Evolutionary conservation across 2,113 vertebrate species (phyloP), one percentile per base, ranked within the genome.

Genomic region (Oreochromis spilurus): DNA sequence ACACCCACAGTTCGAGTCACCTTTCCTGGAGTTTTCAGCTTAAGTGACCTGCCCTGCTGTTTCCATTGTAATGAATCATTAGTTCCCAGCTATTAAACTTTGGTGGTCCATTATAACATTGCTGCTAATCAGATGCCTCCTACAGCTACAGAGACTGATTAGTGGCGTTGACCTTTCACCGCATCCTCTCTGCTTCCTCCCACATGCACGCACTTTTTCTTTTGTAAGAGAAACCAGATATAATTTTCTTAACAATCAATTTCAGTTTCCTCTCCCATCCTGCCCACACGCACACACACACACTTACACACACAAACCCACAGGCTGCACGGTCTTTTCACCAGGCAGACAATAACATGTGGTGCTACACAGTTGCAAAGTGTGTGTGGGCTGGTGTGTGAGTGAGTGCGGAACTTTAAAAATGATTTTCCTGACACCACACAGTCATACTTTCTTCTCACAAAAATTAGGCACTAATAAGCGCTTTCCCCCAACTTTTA

Each of bases 41-140:
- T 29, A 67, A 24, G 53, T 45, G 81, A 54, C 82, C 50, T 79
- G 5, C 82, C 38, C 84, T 80, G 72, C 80, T 81, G 77, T 84
- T 81, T 79, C 45, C 58, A 14, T 75, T 54, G 21, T 87, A 53
- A 87, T 89, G 84, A 89, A 54, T 91, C 83, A 91, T 88, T 67
- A 78, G n/a, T 54, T 89, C 48, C 65, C 13, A 5, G 79, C 85
- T 84, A 29, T 81, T 84, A 84, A 89, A 38, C 87, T 19, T 31
- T 75, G 70, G 52, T 72, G 50, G 36, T 86, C 80, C 81, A 89
- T 87, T 81, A 86, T 16, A 91, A 86, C 84, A 26, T 81, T 4
- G 12, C 21, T 81, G 58, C 65, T 91, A 94, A 94, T 88, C 90
- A 87, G 45, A 92, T 90, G 91, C 87, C 89, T 88, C 92, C 93